Evolutionary conservation across 2,888 invertebrate species (phyloP).

Genomic region (Chrysolina oricalcia): DNA sequence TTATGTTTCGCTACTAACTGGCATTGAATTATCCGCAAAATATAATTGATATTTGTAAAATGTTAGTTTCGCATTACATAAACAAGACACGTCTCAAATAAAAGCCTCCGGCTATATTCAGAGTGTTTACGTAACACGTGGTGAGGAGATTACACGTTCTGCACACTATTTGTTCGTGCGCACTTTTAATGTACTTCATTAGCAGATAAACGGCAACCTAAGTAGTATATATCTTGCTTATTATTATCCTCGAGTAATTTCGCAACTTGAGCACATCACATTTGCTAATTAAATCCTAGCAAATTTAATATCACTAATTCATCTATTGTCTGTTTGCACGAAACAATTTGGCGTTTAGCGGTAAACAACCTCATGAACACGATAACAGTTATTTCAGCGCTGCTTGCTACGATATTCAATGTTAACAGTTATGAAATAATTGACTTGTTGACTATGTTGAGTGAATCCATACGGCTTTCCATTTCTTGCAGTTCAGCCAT

Average conservation of each 20-base stretch:
- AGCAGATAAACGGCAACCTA: not conserved
- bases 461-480: no score
- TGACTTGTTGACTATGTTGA: no score
- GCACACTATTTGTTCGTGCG: slow-evolving; percentile 8
- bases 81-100: slow-evolving; percentile 46
- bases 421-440: no score
- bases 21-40: not conserved
- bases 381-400: not conserved
- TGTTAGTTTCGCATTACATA: slow-evolving; percentile 11
- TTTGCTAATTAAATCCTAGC: not conserved
- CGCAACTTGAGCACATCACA: not conserved
- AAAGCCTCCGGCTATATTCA: slow-evolving; percentile 48
- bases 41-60: slow-evolving; percentile 32
- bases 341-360: not conserved
- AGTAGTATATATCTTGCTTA: not conserved
- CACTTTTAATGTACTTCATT: slow-evolving; percentile 12
- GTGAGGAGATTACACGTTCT: slow-evolving; percentile 31
- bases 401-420: no score
- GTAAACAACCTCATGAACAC: not conserved
- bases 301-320: not conserved
- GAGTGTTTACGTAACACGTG: slow-evolving; percentile 49
- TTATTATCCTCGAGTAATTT: not conserved
- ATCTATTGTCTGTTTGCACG: not conserved
- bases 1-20: no score
- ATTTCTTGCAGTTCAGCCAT: no score